Conservation (phyloP, 1,140 invertebrate genomes). For the Drosophila punjabiensis region DNA sequence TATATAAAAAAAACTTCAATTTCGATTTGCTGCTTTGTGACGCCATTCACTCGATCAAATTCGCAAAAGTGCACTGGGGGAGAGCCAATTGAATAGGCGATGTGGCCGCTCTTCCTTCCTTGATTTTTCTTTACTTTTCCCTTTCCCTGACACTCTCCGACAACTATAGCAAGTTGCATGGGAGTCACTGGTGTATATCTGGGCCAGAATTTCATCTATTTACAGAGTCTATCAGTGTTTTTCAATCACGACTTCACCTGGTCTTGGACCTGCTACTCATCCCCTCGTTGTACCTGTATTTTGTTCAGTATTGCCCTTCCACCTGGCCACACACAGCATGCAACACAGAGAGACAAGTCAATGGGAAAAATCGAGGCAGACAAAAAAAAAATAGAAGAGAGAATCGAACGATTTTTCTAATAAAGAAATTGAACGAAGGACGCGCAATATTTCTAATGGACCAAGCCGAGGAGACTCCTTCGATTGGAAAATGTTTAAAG, state of each 20-base stretch:
- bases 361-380: slow-evolving; percentile 32
- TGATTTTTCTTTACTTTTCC: neutral
- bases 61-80: slow-evolving; percentile 67
- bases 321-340: slow-evolving; percentile 42
- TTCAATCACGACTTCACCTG: slow-evolving; percentile 65
- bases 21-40: slow-evolving; percentile 64
- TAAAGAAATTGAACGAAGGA: slow-evolving; percentile 74
- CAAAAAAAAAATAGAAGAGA: neutral
- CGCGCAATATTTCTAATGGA: slow-evolving; percentile 80
- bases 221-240: slow-evolving; percentile 78
- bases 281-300: neutral
- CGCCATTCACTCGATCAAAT: slow-evolving; percentile 74
- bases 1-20: slow-evolving; percentile 40
- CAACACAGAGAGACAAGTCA: slow-evolving; percentile 28
- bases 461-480: slow-evolving; percentile 35
- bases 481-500: slow-evolving; percentile 81
- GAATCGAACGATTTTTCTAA: slow-evolving; percentile 65
- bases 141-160: neutral
- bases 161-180: slow-evolving; percentile 4
- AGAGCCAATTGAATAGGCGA: slow-evolving; percentile 68
- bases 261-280: slow-evolving; percentile 19
- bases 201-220: slow-evolving; percentile 74
- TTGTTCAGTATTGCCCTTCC: slow-evolving; percentile 44
- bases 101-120: slow-evolving; percentile 27
- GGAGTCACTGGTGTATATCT: slow-evolving; percentile 34